Evolutionary conservation across 2,888 invertebrate genomes (phyloP).

Genomic region (Diarsia brunnea): DNA sequence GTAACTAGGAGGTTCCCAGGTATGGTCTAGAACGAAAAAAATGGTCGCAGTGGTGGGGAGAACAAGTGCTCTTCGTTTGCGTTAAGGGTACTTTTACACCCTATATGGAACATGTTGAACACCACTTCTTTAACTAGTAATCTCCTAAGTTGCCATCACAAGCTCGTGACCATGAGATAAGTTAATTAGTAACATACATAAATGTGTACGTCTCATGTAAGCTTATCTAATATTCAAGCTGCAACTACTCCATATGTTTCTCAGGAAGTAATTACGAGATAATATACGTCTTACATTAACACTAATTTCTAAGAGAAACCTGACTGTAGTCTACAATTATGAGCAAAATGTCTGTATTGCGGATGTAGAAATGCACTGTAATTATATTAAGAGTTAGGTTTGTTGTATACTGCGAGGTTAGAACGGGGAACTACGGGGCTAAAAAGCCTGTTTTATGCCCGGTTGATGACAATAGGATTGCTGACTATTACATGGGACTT

Average conservation of each 20-base stretch:
- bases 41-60: too few species aligned
- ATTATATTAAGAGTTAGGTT: constrained; percentile 28
- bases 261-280: constrained; percentile 13
- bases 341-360: constrained; percentile 12
- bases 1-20: too few species aligned
- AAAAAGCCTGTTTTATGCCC: too few species aligned
- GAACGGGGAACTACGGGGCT: not conserved
- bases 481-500: too few species aligned
- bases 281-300: constrained; percentile 5
- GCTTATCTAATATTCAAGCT: constrained; percentile 16
- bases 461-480: too few species aligned
- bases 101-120: too few species aligned
- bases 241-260: not conserved
- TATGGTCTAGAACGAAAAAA: too few species aligned
- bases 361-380: constrained; percentile 7
- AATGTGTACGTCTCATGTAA: constrained; percentile 6
- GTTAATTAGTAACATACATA: constrained; percentile 13
- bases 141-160: not conserved
- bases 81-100: too few species aligned
- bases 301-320: constrained; percentile 24
- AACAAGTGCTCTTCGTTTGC: too few species aligned
- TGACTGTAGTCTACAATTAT: constrained; percentile 20
- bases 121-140: too few species aligned
- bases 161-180: not conserved
- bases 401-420: not conserved